phyloP scores from a whole-genome alignment of 2,888 invertebrate genomes.

The Troilus luridus region DNA sequence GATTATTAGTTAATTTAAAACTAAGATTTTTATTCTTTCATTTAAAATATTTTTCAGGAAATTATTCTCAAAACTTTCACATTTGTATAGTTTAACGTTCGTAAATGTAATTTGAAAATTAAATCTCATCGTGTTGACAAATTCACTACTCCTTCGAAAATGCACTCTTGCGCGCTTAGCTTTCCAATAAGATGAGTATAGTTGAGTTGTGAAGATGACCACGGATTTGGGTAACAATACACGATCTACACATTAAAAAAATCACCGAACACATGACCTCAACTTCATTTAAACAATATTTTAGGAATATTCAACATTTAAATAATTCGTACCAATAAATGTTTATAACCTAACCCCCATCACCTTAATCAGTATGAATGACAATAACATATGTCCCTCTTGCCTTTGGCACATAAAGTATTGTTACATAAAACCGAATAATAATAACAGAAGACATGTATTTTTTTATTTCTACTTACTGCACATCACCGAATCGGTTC shows the following conservation, averaged over 20 bases:
- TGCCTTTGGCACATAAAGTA: neutral
- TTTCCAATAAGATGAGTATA: neutral
- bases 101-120: too few relatives aligned
- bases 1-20: too few relatives aligned
- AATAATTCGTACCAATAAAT: too few relatives aligned
- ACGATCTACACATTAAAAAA: neutral
- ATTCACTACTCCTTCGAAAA: too few relatives aligned
- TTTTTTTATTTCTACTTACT: neutral
- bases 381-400: neutral
- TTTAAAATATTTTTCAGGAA: too few relatives aligned
- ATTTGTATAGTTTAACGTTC: too few relatives aligned
- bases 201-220: neutral
- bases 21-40: too few relatives aligned
- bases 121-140: too few relatives aligned
- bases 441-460: neutral
- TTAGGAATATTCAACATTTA: too few relatives aligned
- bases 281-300: neutral
- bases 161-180: too few relatives aligned
- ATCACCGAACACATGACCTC: neutral
- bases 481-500: conserved; percentile 20
- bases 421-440: neutral
- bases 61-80: too few relatives aligned
- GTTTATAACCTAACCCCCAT: neutral
- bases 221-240: neutral
- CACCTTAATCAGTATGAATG: neutral